A percentile compares a stretch with the other conserved stretches of the same genome.
Evolutionary conservation across 2,797 vertebrate genomes (phyloP).

Genomic region (Sparidentex hasta): DNA sequence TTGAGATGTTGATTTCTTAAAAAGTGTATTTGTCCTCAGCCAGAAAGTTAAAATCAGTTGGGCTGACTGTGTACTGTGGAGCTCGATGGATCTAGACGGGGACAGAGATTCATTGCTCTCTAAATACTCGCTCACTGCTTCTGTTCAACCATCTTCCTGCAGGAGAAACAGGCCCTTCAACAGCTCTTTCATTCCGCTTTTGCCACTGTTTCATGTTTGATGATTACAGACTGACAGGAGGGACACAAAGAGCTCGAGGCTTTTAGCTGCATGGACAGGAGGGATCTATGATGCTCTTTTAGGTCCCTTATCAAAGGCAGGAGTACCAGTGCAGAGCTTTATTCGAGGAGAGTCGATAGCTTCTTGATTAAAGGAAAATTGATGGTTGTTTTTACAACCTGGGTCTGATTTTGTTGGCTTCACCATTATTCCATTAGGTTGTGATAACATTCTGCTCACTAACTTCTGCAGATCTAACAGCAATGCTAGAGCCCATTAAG

Average conservation of each 20-base stretch:
- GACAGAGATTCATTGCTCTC: slow-evolving; percentile 39
- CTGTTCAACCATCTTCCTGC: slow-evolving; percentile 8
- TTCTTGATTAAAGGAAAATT: slow-evolving; percentile 50
- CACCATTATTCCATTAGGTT: neutral
- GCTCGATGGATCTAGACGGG: neutral
- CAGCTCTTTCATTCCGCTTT: slow-evolving; percentile 18
- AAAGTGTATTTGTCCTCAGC: neutral
- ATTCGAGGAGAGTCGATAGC: slow-evolving; percentile 31
- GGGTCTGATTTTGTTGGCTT: neutral
- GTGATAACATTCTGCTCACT: neutral
- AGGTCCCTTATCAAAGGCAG: slow-evolving; percentile 40
- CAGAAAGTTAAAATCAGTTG: neutral
- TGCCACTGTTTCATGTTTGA: slow-evolving; percentile 37
- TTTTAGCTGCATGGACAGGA: slow-evolving; percentile 42
- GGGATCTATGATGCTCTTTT: slow-evolving; percentile 29
- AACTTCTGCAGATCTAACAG: neutral
- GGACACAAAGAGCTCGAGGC: slow-evolving; percentile 34
- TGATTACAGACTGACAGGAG: slow-evolving; percentile 46
- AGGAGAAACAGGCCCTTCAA: slow-evolving; percentile 29
- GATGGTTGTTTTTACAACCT: neutral
- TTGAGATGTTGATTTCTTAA: neutral
- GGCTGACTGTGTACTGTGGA: neutral
- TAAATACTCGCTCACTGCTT: neutral
- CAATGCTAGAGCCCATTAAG: neutral
- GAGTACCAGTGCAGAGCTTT: neutral